Evolutionary conservation across 1,140 invertebrate species (phyloP).

Genomic region (Pseudomyrmex dendroicus): DNA sequence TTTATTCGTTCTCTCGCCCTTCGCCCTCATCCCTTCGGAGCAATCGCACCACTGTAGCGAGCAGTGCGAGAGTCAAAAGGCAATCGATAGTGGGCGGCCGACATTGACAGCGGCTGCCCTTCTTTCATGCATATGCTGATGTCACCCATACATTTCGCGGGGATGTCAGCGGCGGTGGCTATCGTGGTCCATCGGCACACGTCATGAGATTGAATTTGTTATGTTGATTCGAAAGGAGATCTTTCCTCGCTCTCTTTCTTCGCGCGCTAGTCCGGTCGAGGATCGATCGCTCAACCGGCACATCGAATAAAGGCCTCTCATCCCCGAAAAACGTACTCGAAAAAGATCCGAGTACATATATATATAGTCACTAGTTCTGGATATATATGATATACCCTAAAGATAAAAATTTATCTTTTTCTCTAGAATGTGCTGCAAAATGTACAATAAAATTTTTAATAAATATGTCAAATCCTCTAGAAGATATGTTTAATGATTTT

Average conservation of each 20-base stretch:
- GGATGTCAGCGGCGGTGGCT: conserved; percentile 57
- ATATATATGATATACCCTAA: too few relatives aligned
- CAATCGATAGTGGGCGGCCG: conserved; percentile 78
- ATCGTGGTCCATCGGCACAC: conserved; percentile 38
- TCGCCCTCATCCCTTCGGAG: conserved; percentile 56
- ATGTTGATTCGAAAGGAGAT: conserved; percentile 73
- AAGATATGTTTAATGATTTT: too few relatives aligned
- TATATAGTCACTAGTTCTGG: too few relatives aligned
- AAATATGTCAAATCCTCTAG: too few relatives aligned
- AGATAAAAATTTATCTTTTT: too few relatives aligned
- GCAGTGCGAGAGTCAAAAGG: conserved; percentile 71
- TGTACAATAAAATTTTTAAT: too few relatives aligned
- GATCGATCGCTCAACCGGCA: conserved; percentile 44
- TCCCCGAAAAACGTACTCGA: conserved; percentile 20
- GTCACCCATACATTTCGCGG: conserved; percentile 76
- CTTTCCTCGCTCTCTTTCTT: conserved; percentile 44
- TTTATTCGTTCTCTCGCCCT: conserved; percentile 43
- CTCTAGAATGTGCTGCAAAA: too few relatives aligned
- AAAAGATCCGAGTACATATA: not conserved
- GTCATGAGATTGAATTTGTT: conserved; percentile 78
- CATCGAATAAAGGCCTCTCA: conserved; percentile 40
- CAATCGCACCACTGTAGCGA: conserved; percentile 51
- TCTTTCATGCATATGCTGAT: conserved; percentile 83
- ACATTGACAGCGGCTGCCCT: conserved; percentile 76
- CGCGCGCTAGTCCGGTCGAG: conserved; percentile 1